Evolutionary conservation across 2,888 invertebrate species (phyloP).

Genomic region (Emmelina monodactyla): DNA sequence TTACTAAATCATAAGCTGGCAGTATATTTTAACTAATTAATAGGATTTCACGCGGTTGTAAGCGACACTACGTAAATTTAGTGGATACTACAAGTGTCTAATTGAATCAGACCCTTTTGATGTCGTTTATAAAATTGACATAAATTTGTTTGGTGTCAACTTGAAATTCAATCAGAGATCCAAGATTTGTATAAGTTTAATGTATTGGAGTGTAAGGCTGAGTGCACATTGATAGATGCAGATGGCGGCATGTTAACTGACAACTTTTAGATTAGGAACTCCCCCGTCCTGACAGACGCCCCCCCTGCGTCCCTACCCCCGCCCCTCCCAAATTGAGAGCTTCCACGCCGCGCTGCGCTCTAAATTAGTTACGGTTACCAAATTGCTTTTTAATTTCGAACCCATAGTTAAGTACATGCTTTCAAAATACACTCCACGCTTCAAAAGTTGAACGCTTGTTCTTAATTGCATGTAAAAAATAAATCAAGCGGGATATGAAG

Average conservation of each 20-base stretch:
- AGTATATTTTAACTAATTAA: slow-evolving; percentile 30
- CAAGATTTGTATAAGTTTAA: too few relatives aligned
- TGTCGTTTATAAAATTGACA: too few relatives aligned
- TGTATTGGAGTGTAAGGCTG: slow-evolving; percentile 25
- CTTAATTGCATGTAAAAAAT: too few relatives aligned
- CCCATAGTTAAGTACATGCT: slow-evolving; percentile 47
- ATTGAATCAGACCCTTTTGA: too few relatives aligned
- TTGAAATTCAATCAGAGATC: too few relatives aligned
- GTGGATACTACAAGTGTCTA: slow-evolving; percentile 4
- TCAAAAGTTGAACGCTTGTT: too few relatives aligned
- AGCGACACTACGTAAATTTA: slow-evolving; percentile 13
- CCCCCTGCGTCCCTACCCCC: slow-evolving; percentile 22
- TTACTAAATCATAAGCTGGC: slow-evolving; percentile 39
- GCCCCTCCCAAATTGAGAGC: slow-evolving; percentile 52
- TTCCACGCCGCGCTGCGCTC: slow-evolving; percentile 37
- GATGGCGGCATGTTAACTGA: slow-evolving; percentile 53
- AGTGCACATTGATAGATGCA: slow-evolving; percentile 36
- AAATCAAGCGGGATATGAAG: too few relatives aligned
- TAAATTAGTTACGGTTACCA: slow-evolving; percentile 63
- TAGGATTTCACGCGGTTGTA: slow-evolving; percentile 27
- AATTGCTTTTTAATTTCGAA: slow-evolving; percentile 62
- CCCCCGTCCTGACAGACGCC: too few relatives aligned
- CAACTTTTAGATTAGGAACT: slow-evolving; percentile 62
- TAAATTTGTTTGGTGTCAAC: too few relatives aligned
- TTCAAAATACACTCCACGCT: slow-evolving; percentile 11